Evolutionary conservation across 2,888 invertebrate species (phyloP).

Genomic region (Plemyria rubiginata): DNA sequence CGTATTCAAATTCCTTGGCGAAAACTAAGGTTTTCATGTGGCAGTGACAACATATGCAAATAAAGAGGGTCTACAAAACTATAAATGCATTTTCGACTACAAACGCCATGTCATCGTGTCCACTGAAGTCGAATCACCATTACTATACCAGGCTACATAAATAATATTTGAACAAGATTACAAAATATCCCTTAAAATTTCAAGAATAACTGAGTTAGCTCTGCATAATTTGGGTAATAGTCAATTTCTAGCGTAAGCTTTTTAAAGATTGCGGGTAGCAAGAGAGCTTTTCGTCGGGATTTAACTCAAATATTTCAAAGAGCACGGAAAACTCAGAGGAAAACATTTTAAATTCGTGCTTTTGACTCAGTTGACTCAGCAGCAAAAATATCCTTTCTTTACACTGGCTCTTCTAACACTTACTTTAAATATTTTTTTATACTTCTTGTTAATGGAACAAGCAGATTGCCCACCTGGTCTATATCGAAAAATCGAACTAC

Average conservation of each 20-base stretch:
- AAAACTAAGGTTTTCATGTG: neutral
- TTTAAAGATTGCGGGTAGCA: slow-evolving; percentile 6
- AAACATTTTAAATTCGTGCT: neutral
- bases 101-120: neutral
- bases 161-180: slow-evolving; percentile 6
- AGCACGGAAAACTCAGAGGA: neutral
- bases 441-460: too few relatives aligned
- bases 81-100: neutral
- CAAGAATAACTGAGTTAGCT: slow-evolving; percentile 5
- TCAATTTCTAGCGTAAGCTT: slow-evolving; percentile 1
- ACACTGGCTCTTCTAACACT: too few relatives aligned
- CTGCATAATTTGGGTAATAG: slow-evolving; percentile 16
- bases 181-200: slow-evolving; percentile 5
- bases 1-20: too few relatives aligned
- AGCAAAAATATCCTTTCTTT: too few relatives aligned
- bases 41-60: neutral
- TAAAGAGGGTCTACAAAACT: too few relatives aligned
- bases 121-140: neutral
- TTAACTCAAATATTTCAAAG: slow-evolving; percentile 4
- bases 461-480: too few relatives aligned
- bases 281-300: slow-evolving; percentile 1
- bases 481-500: too few relatives aligned
- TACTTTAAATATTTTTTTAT: too few relatives aligned
- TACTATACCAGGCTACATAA: too few relatives aligned
- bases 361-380: too few relatives aligned